Conservation (phyloP, 35 echinoderm and acorn worm genomes). For the Eucidaris tribuloides region DNA sequence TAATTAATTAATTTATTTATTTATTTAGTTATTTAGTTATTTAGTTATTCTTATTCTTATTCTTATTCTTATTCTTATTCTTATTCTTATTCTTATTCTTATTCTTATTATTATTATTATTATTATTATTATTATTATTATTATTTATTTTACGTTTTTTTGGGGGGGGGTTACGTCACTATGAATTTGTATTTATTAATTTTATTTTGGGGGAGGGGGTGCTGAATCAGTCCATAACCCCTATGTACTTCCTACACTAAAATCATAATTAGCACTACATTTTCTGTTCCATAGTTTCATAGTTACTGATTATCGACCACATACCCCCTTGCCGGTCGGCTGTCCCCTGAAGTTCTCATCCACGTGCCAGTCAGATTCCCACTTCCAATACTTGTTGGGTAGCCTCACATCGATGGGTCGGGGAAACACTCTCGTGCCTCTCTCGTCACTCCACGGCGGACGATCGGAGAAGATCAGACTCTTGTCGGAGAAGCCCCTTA, state of each 20-base stretch:
- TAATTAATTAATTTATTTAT: background rate
- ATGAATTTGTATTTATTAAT: too few species aligned
- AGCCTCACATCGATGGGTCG: constrained; percentile 61
- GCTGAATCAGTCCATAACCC: too few species aligned
- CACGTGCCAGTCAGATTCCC: constrained; percentile 93
- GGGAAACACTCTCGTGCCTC: constrained; percentile 48
- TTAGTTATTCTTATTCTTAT: background rate
- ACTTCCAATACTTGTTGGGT: constrained; percentile 90
- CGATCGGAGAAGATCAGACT: constrained; percentile 77
- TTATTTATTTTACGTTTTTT: too few species aligned
- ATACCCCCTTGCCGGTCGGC: constrained; percentile 90
- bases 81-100: background rate
- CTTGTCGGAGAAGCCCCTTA: constrained; percentile 79
- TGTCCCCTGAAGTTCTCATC: constrained; percentile 87
- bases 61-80: background rate
- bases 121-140: background rate
- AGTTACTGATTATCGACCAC: too few species aligned
- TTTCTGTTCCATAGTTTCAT: too few species aligned
- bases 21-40: background rate
- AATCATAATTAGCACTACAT: too few species aligned
- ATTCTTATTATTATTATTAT: background rate
- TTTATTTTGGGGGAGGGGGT: too few species aligned
- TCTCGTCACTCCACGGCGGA: constrained; percentile 80
- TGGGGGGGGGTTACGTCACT: too few species aligned
- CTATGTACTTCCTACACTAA: too few species aligned